Evolutionary conservation across 2,888 invertebrate species (phyloP), one percentile per base, ranked within the genome.

Genomic region (Endotricha flammealis): DNA sequence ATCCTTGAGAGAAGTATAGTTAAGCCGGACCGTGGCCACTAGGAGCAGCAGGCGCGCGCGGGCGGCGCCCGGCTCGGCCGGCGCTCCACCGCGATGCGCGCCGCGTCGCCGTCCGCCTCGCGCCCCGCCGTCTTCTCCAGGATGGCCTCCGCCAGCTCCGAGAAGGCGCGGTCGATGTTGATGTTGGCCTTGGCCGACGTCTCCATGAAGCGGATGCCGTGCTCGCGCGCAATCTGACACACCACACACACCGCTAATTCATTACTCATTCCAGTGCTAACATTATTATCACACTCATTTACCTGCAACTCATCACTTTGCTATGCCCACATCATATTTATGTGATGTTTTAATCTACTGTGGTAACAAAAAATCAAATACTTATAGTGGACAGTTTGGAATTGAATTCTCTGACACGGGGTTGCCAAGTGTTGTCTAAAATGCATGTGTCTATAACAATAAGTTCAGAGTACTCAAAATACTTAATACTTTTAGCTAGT

Each of bases 151-250:
- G 98, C 95, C 73, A 98, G 88, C 87, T 97, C 95, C 66, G 94
- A 93, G 88, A 98, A 98, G 41, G 98, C 97, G 70, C 93, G 92
- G 72, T 98, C 98, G 67, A 98, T 97, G 87, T 98, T 98, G 65
- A 97, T 95, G 83, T 97, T 96, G 38, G 96, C 94, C 88, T 98
- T 98, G 45, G 98, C 98, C 47, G 97, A 97, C 39, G 98, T 98
- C 90, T 98, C 98, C 94, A 98, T 95, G 88, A 98, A 98, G 51
- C 96, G 91, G 76, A 98, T 97, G 59, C 95, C 90, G 87, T 98
- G 97, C 87, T 98, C 97, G 64, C 94, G 90, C 25, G 97, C 97
- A 88, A 98, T 97, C 96, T 97, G 81, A 32, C 36, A 28, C 20
- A 12, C 32, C 24, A 32, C 25, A 24, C 20, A 12, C 17, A 17